phyloP scores from a whole-genome alignment of 2,113 vertebrate genomes.

The Epinephelus cyanopodus region DNA sequence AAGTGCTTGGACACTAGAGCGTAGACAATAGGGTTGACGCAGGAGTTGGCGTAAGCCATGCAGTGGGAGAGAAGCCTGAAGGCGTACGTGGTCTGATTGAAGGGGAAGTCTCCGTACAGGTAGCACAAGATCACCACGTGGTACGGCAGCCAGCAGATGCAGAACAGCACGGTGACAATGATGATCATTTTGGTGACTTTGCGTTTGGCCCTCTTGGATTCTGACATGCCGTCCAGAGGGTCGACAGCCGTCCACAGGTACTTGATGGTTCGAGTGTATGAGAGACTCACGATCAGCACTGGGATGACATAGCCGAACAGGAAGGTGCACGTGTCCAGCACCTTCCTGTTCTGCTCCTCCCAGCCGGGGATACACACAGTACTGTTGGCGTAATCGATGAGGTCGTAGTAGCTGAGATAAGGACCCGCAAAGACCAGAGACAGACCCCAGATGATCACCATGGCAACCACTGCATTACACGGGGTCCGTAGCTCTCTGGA shows the following conservation, averaged over 20 bases:
- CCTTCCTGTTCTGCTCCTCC: slow-evolving; percentile 88
- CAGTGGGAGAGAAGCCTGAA: slow-evolving; percentile 91
- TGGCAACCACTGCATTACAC: slow-evolving; percentile 86
- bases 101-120: slow-evolving; percentile 91
- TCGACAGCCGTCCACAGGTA: slow-evolving; percentile 92
- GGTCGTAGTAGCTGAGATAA: slow-evolving; percentile 90
- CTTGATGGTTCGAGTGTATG: slow-evolving; percentile 91
- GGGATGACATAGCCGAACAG: slow-evolving; percentile 89
- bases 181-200: slow-evolving; percentile 95
- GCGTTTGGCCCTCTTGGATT: slow-evolving; percentile 90
- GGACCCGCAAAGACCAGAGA: slow-evolving; percentile 89
- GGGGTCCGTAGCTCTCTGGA: slow-evolving; percentile 89
- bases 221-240: slow-evolving; percentile 88
- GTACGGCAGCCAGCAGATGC: slow-evolving; percentile 92
- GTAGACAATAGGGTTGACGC: slow-evolving; percentile 92
- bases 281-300: slow-evolving; percentile 89
- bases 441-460: slow-evolving; percentile 91
- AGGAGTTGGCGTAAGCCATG: slow-evolving; percentile 94
- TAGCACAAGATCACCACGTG: slow-evolving; percentile 90
- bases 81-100: slow-evolving; percentile 90
- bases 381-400: slow-evolving; percentile 88
- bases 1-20: slow-evolving; percentile 92
- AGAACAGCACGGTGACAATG: slow-evolving; percentile 92
- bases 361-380: slow-evolving; percentile 91
- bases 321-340: slow-evolving; percentile 91